Conservation (phyloP, 2,888 invertebrate genomes). For the Drosophila setosimentum region DNA sequence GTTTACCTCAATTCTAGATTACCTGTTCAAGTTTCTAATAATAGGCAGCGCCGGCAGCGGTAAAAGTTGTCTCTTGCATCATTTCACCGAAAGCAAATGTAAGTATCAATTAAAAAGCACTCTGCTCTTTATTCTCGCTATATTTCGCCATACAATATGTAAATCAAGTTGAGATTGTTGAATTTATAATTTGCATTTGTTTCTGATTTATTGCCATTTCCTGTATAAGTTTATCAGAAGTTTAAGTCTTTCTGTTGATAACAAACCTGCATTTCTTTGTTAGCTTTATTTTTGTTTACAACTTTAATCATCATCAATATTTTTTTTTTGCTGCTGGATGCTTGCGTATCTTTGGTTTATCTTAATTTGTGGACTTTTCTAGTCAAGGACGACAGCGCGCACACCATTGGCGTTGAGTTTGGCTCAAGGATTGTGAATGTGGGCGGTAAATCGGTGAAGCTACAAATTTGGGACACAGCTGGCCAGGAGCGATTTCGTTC, state of each 20-base stretch:
- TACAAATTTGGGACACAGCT: constrained; percentile 92
- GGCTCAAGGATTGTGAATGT: constrained; percentile 94
- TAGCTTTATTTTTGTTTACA: background rate
- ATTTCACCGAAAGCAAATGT: constrained; percentile 95
- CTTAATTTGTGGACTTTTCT: background rate
- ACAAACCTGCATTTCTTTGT: background rate
- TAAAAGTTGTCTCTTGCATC: constrained; percentile 93
- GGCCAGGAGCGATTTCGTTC: constrained; percentile 86
- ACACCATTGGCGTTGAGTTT: constrained; percentile 95
- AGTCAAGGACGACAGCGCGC: constrained; percentile 94
- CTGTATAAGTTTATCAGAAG: background rate
- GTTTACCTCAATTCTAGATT: constrained; percentile 86
- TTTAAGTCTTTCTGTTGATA: background rate
- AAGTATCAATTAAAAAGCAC: constrained; percentile 84
- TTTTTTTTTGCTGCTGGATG: background rate
- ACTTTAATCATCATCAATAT: background rate
- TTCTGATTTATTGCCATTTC: background rate
- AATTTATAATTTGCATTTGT: background rate
- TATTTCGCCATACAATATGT: background rate
- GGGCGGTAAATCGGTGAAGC: constrained; percentile 92
- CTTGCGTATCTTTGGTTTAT: background rate
- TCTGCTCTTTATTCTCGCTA: background rate
- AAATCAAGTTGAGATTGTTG: background rate
- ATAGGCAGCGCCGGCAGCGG: constrained; percentile 94
- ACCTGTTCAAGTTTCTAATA: constrained; percentile 93